Percentiles rank a stretch among this genome's conserved stretches.
These are phyloP conservation scores for Cephus pygmeus DNA, from an alignment of 2,888 invertebrate genomes.

Conservation along the genomic window DNA sequence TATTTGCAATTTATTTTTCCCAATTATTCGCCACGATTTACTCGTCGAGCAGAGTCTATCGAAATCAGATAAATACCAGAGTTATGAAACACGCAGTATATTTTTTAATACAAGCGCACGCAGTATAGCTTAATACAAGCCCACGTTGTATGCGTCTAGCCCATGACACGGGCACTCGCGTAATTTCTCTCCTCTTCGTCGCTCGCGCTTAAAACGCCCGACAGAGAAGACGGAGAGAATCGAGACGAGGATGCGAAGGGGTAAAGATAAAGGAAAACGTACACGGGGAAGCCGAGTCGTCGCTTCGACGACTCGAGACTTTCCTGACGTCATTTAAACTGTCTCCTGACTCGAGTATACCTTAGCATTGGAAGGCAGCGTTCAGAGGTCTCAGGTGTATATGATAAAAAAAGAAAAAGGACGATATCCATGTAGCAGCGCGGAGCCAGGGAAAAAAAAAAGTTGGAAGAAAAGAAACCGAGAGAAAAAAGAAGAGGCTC, in stretches of 20 bases:
- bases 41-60: neutral
- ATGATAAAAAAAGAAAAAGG: neutral
- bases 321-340: neutral
- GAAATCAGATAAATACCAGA: neutral
- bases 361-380: neutral
- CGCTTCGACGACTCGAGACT: neutral
- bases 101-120: neutral
- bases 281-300: neutral
- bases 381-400: neutral
- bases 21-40: neutral
- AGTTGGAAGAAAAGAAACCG: constrained; percentile 16
- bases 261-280: neutral
- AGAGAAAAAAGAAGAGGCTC: neutral
- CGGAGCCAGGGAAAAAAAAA: neutral
- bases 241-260: neutral
- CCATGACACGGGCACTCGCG: neutral
- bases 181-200: neutral
- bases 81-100: neutral
- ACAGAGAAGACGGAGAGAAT: neutral
- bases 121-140: neutral
- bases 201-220: neutral
- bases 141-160: neutral
- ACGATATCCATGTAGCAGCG: neutral
- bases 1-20: too few relatives aligned
- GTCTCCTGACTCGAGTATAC: neutral